These are phyloP conservation scores for Drosophila peninsularis DNA, from an alignment of 2,888 invertebrate species.

Conservation along the genomic window DNA sequence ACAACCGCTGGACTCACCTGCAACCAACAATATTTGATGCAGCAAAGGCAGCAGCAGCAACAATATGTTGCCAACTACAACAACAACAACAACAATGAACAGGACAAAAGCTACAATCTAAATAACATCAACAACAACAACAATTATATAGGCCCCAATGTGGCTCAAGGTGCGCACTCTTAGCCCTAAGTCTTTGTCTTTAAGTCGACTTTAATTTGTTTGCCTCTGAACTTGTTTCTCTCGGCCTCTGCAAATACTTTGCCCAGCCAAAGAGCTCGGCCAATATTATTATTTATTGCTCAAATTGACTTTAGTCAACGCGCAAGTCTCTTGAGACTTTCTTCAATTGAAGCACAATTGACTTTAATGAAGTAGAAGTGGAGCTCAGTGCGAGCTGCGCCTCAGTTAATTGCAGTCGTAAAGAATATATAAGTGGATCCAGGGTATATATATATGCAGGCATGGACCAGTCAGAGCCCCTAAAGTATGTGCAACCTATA, in stretches of 20 bases:
- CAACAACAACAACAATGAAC: conserved; percentile 26
- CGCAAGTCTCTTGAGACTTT: neutral
- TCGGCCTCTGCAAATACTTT: conserved; percentile 35
- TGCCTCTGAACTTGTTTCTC: conserved; percentile 5
- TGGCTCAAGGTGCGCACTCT: conserved; percentile 68
- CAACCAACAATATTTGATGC: conserved; percentile 79
- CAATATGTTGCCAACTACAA: conserved; percentile 33
- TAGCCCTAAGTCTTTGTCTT: conserved; percentile 22
- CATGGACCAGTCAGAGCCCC: no score
- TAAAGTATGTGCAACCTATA: no score
- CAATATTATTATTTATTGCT: conserved; percentile 39
- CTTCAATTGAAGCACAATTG: conserved; percentile 31
- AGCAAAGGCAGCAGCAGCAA: conserved; percentile 66
- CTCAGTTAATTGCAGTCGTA: neutral
- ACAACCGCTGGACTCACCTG: conserved; percentile 67
- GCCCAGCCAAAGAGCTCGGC: conserved; percentile 25
- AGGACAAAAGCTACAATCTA: conserved; percentile 13
- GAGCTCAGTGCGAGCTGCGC: neutral
- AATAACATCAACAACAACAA: conserved; percentile 32
- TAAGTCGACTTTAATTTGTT: conserved; percentile 24
- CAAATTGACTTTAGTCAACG: neutral
- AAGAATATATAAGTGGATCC: no score
- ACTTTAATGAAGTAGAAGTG: neutral
- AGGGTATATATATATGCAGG: no score
- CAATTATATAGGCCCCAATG: conserved; percentile 37